Conservation (phyloP, 1,140 invertebrate species). For the Ceratosolen solmsi region DNA sequence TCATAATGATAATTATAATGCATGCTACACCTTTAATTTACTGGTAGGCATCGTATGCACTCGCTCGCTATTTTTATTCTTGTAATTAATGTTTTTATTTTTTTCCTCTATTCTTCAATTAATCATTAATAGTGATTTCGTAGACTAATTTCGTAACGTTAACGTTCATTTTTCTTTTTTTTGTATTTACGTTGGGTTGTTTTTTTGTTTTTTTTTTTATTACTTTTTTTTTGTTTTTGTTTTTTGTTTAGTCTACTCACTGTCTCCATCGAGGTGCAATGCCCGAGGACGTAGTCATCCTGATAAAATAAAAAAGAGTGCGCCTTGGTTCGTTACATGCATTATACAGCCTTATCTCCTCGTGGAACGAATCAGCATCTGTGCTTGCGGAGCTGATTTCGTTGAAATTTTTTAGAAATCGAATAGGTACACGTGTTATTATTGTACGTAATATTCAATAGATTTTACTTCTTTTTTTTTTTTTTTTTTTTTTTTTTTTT, state of each 20-base stretch:
- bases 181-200: too few species aligned
- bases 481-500: not conserved
- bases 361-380: conserved; percentile 45
- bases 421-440: conserved; percentile 59
- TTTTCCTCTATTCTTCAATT: too few species aligned
- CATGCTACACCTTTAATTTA: conserved; percentile 71
- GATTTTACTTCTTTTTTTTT: not conserved
- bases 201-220: too few species aligned
- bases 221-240: conserved; percentile 42
- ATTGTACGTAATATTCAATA: conserved; percentile 44
- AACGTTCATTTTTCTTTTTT: too few species aligned
- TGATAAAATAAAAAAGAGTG: conserved; percentile 54
- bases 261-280: not conserved
- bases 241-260: conserved; percentile 35
- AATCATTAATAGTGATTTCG: conserved; percentile 65
- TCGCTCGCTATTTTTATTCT: conserved; percentile 61
- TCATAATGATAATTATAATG: conserved; percentile 73
- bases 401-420: conserved; percentile 51
- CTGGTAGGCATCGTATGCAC: conserved; percentile 70
- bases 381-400: conserved; percentile 48
- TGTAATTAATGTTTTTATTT: conserved; percentile 61
- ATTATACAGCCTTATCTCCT: conserved; percentile 61
- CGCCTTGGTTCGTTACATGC: conserved; percentile 53
- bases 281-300: not conserved
- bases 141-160: conserved; percentile 59